phyloP scores from a whole-genome alignment of 2,797 vertebrate genomes.

The Pipistrellus pygmaeus region DNA sequence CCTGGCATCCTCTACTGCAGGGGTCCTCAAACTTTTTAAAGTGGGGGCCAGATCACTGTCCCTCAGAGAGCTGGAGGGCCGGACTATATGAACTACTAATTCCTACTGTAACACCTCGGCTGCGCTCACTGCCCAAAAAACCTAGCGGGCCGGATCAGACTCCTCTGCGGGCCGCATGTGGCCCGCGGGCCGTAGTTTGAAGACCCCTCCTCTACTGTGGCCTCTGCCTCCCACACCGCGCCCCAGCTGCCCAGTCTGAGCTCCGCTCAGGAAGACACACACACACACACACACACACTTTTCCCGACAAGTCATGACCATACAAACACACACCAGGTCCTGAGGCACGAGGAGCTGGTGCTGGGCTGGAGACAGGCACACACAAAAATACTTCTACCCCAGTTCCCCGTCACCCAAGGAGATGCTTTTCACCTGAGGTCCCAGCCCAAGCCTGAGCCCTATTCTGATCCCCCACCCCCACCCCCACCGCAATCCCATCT shows the following conservation, averaged over 20 bases:
- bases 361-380: neutral
- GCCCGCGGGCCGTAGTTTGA: no score
- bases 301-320: neutral
- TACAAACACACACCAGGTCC: neutral
- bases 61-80: no score
- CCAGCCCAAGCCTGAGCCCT: neutral
- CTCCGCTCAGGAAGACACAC: neutral
- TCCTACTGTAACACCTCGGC: no score
- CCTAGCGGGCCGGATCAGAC: no score
- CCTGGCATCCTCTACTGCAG: neutral
- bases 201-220: rapidly evolving
- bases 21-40: no score
- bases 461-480: neutral
- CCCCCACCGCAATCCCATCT: neutral
- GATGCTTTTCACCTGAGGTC: neutral
- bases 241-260: neutral
- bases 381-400: neutral
- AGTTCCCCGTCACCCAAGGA: neutral
- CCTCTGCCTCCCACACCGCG: neutral
- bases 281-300: neutral
- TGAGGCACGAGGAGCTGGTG: conserved; percentile 11
- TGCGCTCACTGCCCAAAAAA: no score
- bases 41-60: no score
- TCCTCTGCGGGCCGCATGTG: no score
- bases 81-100: no score